Evolutionary conservation across 2,888 invertebrate genomes (phyloP).

Genomic region (Mantis religiosa): DNA sequence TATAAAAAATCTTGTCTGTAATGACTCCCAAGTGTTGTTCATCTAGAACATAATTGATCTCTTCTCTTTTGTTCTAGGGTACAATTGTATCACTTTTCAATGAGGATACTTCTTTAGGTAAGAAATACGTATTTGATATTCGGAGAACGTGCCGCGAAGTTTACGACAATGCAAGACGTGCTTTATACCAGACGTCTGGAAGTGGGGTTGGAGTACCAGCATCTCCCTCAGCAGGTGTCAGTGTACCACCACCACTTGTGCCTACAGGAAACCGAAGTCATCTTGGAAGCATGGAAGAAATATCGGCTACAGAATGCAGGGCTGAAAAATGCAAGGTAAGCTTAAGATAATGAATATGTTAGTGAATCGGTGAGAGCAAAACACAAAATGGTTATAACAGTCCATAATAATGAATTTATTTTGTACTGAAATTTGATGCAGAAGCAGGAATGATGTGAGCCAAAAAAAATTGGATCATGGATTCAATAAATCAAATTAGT

Average conservation of each 20-base stretch:
- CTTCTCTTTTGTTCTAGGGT: conserved; percentile 50
- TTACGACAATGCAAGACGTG: conserved; percentile 79
- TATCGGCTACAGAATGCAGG: not conserved
- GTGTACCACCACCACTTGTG: not conserved
- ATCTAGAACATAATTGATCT: not conserved
- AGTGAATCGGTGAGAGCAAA: no score
- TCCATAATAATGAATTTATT: no score
- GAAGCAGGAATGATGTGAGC: no score
- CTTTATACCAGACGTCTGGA: conserved; percentile 55
- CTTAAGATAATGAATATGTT: not conserved
- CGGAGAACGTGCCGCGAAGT: conserved; percentile 84
- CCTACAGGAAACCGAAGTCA: not conserved
- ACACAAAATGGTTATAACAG: not conserved
- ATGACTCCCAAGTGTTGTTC: no score
- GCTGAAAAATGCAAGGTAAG: conserved; percentile 19
- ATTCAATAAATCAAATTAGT: no score
- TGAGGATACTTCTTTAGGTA: conserved; percentile 79
- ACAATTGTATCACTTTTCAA: conserved; percentile 88
- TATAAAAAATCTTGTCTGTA: no score
- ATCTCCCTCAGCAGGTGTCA: not conserved
- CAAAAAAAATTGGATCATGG: no score
- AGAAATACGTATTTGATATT: conserved; percentile 88
- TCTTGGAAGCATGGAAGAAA: not conserved
- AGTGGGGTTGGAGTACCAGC: not conserved
- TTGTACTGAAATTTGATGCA: no score